Base-by-base conservation (phyloP, 2,888 invertebrate genomes). In the Tethea ocularis region DNA sequence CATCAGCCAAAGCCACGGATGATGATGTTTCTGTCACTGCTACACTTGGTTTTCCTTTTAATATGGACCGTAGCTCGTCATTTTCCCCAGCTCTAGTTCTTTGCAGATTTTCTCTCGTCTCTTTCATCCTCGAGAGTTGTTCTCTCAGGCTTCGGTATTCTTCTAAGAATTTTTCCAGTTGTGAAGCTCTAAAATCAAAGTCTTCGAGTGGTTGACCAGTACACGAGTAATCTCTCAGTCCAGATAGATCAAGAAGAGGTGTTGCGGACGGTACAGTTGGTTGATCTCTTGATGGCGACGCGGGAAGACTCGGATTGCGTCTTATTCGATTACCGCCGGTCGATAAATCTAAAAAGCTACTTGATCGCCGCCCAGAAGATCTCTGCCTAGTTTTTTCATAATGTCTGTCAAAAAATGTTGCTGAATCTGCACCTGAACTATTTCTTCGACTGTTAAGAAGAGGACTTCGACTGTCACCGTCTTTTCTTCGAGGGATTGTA, bases 111-210 rank as follows among this genome's bases (percentile, higher is more conserved):
- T 96, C 96, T 77, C 96, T 95, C 23, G 96, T 96, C 77, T 96
- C 96, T 76, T 96, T 97, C 96, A 97, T 96, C 81, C 95, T 95
- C 61, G 96, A 96, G 66, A 97, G 88, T 82, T 97, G 96, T 78
- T 96, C 95, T 79, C 97, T 96, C 60, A 97, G 92, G 72, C 94
- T 95, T 69, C 96, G 94, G 78, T 97, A 97, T 79, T 97, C 97
- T 75, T 97, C 96, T 52, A 97, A 93, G 82, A 97, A 97, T 59
- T 95, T 94, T 77, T 97, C 97, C 64, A 97, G 87, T 79, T 97
- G 96, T 17, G 96, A 96, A 0, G 97, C 96, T 80, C 96, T 95
- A 76, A 96, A 96, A 78, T 97, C 96, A 82, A 96, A 96, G 53
- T 95, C 94, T 61, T 94, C 94, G 62, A 91, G 83, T 1, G 94